phyloP scores from a whole-genome alignment of 2,888 invertebrate species.

The Metellina segmentata region DNA sequence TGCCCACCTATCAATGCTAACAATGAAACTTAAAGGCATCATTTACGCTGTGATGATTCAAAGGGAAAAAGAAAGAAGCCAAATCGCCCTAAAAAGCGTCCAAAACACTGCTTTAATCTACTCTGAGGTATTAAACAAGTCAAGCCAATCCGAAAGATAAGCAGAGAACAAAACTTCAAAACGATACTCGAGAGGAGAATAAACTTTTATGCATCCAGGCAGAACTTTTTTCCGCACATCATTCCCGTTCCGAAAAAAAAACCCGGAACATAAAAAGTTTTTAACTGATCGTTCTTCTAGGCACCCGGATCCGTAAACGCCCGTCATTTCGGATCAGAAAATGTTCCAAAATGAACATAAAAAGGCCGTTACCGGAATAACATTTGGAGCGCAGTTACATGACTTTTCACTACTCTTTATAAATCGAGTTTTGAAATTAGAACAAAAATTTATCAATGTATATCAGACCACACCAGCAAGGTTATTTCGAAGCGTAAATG shows the following conservation, averaged over 20 bases:
- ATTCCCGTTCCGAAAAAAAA: background rate
- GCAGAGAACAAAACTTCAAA: background rate
- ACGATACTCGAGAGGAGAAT: background rate
- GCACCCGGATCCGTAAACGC: slow-evolving; percentile 56
- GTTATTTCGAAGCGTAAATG: no score
- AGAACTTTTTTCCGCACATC: background rate
- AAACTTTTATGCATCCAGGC: background rate
- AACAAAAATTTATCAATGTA: background rate
- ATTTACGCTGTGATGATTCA: background rate
- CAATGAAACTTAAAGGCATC: background rate
- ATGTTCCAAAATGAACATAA: slow-evolving; percentile 70
- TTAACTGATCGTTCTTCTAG: slow-evolving; percentile 37
- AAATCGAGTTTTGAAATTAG: background rate
- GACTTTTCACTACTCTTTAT: background rate
- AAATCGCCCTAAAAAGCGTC: background rate
- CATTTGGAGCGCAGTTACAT: background rate
- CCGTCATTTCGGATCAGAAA: slow-evolving; percentile 51
- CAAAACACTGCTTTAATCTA: background rate
- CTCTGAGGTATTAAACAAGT: background rate
- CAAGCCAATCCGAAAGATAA: background rate
- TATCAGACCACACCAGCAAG: no score
- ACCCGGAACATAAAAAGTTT: slow-evolving; percentile 48
- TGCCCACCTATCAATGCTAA: no score
- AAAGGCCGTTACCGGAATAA: slow-evolving; percentile 58
- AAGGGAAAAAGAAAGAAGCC: background rate